These are phyloP conservation scores for Dendrocopos noguchii DNA, from an alignment of 2,113 vertebrate genomes.

Conservation along the genomic window DNA sequence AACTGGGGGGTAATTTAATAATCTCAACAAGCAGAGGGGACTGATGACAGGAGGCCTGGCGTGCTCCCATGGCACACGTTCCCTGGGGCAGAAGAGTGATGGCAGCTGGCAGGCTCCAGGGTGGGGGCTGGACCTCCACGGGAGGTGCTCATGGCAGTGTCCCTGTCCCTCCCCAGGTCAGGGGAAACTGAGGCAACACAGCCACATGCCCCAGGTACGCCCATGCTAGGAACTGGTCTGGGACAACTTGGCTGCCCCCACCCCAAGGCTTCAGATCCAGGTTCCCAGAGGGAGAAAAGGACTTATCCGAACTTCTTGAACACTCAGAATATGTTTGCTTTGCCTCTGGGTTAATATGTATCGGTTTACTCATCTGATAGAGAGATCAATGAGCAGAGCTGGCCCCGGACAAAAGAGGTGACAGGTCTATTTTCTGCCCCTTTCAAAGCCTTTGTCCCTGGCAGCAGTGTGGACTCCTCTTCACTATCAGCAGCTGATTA, in stretches of 20 bases:
- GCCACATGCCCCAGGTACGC: accelerated
- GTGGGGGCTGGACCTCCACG: accelerated
- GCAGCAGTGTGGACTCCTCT: not conserved
- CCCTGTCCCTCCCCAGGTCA: no score
- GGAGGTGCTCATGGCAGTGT: accelerated
- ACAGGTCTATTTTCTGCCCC: not conserved
- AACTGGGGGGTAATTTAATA: not conserved
- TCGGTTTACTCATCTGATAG: constrained; percentile 14
- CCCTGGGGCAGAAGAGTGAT: accelerated
- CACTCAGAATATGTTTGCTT: not conserved
- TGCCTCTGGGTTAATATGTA: constrained; percentile 10
- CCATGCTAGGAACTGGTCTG: not conserved
- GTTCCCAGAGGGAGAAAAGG: not conserved
- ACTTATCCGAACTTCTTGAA: not conserved
- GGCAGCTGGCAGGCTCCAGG: not conserved
- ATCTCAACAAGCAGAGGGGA: not conserved
- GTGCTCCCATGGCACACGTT: not conserved
- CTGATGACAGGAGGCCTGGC: accelerated
- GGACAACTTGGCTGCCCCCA: not conserved
- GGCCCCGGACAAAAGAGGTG: not conserved
- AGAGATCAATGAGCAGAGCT: constrained; percentile 21
- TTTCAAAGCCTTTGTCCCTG: not conserved
- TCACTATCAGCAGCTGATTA: not conserved
- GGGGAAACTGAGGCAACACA: not conserved
- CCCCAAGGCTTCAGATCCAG: not conserved